Evolutionary conservation across 2,797 vertebrate genomes (phyloP).

Genomic region (Pristis pectinata): DNA sequence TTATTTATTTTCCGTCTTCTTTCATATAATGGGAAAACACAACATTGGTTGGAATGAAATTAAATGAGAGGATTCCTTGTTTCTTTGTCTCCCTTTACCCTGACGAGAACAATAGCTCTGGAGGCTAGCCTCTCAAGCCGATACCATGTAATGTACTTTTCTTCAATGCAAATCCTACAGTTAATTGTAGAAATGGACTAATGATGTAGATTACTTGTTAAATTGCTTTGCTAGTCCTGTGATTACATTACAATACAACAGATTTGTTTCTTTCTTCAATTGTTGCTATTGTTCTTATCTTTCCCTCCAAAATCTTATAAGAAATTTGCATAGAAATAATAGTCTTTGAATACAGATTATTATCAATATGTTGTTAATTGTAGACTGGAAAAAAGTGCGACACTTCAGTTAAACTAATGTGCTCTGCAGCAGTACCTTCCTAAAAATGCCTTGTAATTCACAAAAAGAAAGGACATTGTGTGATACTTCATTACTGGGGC

Average conservation of each 20-base stretch:
- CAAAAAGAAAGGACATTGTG: not conserved
- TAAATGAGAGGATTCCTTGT: not conserved
- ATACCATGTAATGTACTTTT: not conserved
- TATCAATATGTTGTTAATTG: not conserved
- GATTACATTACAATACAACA: not conserved
- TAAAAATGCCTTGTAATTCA: not conserved
- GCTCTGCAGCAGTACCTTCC: not conserved
- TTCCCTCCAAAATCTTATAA: not conserved
- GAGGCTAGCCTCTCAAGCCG: not conserved
- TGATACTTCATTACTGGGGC: slow-evolving; percentile 40
- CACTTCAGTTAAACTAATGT: not conserved
- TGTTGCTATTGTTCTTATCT: not conserved
- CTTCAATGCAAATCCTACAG: not conserved
- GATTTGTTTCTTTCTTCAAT: slow-evolving; percentile 4
- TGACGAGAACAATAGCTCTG: not conserved
- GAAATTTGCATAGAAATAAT: not conserved
- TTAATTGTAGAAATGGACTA: slow-evolving; percentile 8
- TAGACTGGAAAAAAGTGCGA: not conserved
- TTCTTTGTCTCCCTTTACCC: not conserved
- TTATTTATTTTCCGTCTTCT: not conserved
- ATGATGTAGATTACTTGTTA: slow-evolving; percentile 18
- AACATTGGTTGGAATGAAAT: not conserved
- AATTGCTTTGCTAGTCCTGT: not conserved
- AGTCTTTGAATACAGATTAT: not conserved
- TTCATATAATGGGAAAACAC: not conserved